A percentile compares a stretch with the other conserved stretches of the same genome.
These are phyloP conservation scores for Vespertilio murinus DNA, from an alignment of 2,797 vertebrate genomes.

Conservation along the genomic window DNA sequence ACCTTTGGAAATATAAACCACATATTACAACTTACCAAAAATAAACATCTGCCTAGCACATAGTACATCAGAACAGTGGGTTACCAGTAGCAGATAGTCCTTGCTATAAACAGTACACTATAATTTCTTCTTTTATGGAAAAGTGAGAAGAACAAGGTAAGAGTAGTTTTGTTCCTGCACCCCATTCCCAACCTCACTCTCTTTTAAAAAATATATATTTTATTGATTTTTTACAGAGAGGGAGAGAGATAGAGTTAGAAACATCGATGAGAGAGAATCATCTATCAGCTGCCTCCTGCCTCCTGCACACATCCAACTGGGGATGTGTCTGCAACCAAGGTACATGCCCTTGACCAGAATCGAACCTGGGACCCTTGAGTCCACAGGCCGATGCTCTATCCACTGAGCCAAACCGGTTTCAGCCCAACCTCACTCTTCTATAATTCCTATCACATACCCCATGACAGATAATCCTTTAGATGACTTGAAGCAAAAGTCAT, in stretches of 20 bases:
- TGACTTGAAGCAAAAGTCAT: constrained; percentile 16
- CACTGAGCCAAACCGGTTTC: no score
- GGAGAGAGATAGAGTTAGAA: no score
- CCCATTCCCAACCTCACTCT: background rate
- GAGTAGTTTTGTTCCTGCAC: background rate
- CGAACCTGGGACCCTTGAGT: no score
- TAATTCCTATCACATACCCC: background rate
- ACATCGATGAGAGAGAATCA: no score
- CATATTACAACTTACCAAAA: background rate
- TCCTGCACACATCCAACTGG: no score
- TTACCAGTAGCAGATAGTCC: background rate
- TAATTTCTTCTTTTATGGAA: constrained; percentile 20
- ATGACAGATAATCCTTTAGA: background rate
- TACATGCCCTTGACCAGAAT: no score
- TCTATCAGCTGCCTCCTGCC: no score
- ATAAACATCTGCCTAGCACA: constrained; percentile 34
- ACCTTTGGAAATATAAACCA: constrained; percentile 20
- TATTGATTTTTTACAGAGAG: no score
- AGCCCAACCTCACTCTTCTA: background rate
- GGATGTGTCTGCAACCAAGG: no score
- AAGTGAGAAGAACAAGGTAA: constrained; percentile 36
- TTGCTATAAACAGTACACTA: background rate
- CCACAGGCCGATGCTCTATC: no score
- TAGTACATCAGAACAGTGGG: background rate
- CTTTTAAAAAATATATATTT: no score